Percentiles rank a stretch among this genome's conserved stretches.
These are phyloP conservation scores for Thysanoteuthis rhombus DNA, from an alignment of 2,888 invertebrate genomes.

Conservation along the genomic window DNA sequence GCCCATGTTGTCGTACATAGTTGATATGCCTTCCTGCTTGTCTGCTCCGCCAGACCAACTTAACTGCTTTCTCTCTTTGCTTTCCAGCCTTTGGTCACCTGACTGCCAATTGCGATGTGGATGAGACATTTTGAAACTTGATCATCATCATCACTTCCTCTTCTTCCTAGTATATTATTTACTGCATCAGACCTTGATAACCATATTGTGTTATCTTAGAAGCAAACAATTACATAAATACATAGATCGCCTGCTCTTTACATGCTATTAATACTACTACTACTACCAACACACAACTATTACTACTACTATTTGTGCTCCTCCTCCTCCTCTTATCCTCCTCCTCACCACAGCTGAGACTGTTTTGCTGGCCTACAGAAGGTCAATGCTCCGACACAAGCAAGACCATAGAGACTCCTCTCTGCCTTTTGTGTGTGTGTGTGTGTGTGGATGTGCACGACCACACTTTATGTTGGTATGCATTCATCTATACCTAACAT, in stretches of 20 bases:
- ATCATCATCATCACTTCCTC: background rate
- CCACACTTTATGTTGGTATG: background rate
- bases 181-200: background rate
- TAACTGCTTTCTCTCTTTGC: conserved; percentile 38
- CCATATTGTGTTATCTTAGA: background rate
- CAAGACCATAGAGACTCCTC: background rate
- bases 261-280: background rate
- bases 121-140: conserved; percentile 60
- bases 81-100: conserved; percentile 88
- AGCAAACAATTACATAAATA: background rate
- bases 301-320: background rate
- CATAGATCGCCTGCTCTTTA: background rate
- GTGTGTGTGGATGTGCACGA: no score
- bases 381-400: background rate
- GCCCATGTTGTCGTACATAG: no score
- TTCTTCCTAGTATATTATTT: background rate
- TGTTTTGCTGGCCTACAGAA: background rate
- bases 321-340: background rate
- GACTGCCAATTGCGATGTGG: conserved; percentile 84
- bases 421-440: background rate
- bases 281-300: background rate
- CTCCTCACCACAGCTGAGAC: background rate
- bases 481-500: background rate
- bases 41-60: background rate
- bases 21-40: background rate